Evolutionary conservation across 2,113 vertebrate species (phyloP), one percentile per base, ranked within the genome.

Genomic region (Cepphus grylle): DNA sequence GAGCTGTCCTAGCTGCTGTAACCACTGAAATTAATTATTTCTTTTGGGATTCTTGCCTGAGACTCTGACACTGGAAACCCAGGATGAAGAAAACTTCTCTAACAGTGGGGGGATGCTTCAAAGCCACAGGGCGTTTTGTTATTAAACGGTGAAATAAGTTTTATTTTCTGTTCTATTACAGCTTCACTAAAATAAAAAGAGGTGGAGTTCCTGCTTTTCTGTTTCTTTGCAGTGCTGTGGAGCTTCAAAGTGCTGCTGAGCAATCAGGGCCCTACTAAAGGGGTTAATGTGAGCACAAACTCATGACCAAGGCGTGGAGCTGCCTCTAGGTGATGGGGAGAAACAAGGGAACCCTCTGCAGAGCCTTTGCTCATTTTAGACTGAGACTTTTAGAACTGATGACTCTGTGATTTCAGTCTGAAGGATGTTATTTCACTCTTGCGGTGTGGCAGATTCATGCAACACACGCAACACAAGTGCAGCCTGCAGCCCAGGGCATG

Each of bases 361-460:
- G 58, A 84, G 26, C 12, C 56, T 86, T 30, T 70, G 5, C 18
- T 70, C 8, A 12, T 47, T 84, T 63, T 69, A 56, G 5, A 19
- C 49, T 69, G 73, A 73, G 53, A 43, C 7, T 90, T 92, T 87
- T 9, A 21, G 15, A 56, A 49, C 26, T 83, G 43, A 18, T 42
- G 26, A 81, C 15, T n/a, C 38, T 72, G 63, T 49, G 36, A 73
- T 93, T 90, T 78, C 14, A 26, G 32, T 26, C 65, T 87, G 81
- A 70, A 78, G 27, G 45, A 52, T 42, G 12, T 81, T 65, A 42
- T 55, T 76, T 81, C 26, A 26, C 17, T 79, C 36, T 29, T n/a
- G 52, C 8, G 17, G 6, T 32, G 38, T 0, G 0, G 49, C 16
- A 81, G 32, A 34, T 61, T 61, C 1, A 7, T 5, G 36, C 36